These are phyloP conservation scores for Triplophysa tibetana DNA, from an alignment of 2,113 vertebrate species.

Conservation along the genomic window DNA sequence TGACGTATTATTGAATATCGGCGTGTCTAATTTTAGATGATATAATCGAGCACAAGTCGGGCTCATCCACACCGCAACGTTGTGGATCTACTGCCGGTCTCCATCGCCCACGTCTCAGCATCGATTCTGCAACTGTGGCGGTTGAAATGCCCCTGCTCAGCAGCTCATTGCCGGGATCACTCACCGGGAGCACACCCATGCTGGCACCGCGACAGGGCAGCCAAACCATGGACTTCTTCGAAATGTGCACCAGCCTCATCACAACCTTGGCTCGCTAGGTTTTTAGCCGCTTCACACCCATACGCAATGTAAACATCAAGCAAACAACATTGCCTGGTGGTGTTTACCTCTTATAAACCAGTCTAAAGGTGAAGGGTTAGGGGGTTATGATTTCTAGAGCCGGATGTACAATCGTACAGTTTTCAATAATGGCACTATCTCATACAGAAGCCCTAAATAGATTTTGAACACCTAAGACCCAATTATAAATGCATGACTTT, in stretches of 20 bases:
- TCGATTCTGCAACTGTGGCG: conserved; percentile 76
- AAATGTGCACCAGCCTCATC: conserved; percentile 98
- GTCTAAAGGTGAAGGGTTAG: conserved; percentile 11
- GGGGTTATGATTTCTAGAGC: neutral
- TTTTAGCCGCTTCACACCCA: neutral
- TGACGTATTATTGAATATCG: too few relatives aligned
- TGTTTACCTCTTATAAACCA: neutral
- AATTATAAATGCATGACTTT: neutral
- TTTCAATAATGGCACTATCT: neutral
- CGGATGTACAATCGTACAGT: neutral
- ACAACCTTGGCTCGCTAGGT: conserved; percentile 91
- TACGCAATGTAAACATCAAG: neutral
- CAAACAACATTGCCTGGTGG: neutral
- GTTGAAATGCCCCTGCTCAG: conserved; percentile 78
- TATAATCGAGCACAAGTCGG: conserved; percentile 86
- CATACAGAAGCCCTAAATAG: neutral
- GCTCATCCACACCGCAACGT: conserved; percentile 91
- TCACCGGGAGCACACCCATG: conserved; percentile 76
- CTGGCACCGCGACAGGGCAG: conserved; percentile 85
- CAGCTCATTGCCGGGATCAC: conserved; percentile 84
- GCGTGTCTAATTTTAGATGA: conserved; percentile 77
- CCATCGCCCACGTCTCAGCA: conserved; percentile 87
- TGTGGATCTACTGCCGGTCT: conserved; percentile 87
- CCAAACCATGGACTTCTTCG: conserved; percentile 99
- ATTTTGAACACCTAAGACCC: conserved; percentile 1